Evolutionary conservation across 2,888 invertebrate species (phyloP).

Genomic region (Tenthredo amoena): DNA sequence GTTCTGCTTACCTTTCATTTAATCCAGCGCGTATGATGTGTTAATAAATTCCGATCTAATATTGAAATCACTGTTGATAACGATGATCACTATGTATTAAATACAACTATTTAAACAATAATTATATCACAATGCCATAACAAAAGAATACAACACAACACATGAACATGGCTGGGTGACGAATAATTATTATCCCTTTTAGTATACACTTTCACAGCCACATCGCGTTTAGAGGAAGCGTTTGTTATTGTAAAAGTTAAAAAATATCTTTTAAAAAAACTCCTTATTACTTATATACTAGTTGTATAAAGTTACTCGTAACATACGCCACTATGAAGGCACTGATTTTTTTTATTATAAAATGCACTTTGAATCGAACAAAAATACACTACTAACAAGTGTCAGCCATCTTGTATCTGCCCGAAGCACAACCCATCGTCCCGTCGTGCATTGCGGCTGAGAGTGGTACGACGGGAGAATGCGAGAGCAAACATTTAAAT

Average conservation of each 20-base stretch:
- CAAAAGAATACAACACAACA: slow-evolving; percentile 64
- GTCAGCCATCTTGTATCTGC: slow-evolving; percentile 78
- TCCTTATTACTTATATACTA: slow-evolving; percentile 6
- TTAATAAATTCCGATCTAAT: neutral
- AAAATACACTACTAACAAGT: slow-evolving; percentile 78
- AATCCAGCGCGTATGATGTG: slow-evolving; percentile 12
- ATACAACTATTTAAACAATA: slow-evolving; percentile 29
- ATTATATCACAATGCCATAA: slow-evolving; percentile 70
- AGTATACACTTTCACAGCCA: slow-evolving; percentile 40
- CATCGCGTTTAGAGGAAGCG: neutral
- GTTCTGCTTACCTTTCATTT: slow-evolving; percentile 50
- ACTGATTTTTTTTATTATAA: slow-evolving; percentile 64
- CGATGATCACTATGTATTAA: neutral
- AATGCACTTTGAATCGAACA: slow-evolving; percentile 66
- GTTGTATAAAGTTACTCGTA: slow-evolving; percentile 18
- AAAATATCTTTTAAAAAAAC: slow-evolving; percentile 31
- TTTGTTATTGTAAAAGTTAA: neutral
- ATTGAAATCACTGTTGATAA: neutral
- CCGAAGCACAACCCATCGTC: slow-evolving; percentile 67
- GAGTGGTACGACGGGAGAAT: slow-evolving; percentile 32
- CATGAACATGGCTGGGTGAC: slow-evolving; percentile 65
- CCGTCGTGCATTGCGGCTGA: slow-evolving; percentile 61
- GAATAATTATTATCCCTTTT: slow-evolving; percentile 34
- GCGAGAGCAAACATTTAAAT: neutral
- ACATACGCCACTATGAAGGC: slow-evolving; percentile 61